phyloP scores from a whole-genome alignment of 2,113 vertebrate genomes.

The Rhabdomys dilectus region DNA sequence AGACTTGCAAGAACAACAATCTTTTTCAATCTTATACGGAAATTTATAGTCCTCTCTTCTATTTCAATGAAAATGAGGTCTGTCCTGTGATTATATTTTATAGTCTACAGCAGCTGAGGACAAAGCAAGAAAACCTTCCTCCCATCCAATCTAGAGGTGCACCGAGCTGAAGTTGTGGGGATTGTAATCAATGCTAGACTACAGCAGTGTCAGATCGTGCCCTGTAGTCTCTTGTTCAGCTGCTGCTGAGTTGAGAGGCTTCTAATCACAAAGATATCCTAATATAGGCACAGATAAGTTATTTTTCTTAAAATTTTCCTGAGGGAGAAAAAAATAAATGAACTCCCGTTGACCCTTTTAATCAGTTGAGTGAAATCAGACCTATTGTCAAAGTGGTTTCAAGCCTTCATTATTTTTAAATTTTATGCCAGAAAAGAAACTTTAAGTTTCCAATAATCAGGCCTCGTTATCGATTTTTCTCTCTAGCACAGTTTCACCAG shows the following conservation, averaged over 20 bases:
- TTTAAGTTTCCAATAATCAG: constrained; percentile 73
- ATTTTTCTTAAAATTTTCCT: constrained; percentile 71
- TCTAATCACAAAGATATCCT: constrained; percentile 70
- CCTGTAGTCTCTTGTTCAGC: constrained; percentile 10
- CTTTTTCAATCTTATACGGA: not conserved
- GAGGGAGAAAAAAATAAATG: constrained; percentile 52
- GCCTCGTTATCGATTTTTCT: constrained; percentile 71
- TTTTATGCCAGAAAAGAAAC: constrained; percentile 49
- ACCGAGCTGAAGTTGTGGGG: not conserved
- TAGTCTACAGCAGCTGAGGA: not conserved
- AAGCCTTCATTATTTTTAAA: constrained; percentile 76
- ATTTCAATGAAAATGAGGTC: constrained; percentile 29
- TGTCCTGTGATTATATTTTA: not conserved
- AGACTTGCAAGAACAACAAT: not conserved
- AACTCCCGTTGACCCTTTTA: constrained; percentile 76
- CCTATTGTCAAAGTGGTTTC: constrained; percentile 77
- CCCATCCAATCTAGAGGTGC: not conserved
- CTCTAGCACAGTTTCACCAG: constrained; percentile 51
- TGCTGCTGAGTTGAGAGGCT: constrained; percentile 24
- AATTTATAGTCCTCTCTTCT: constrained; percentile 16
- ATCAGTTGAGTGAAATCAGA: constrained; percentile 80
- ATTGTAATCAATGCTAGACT: constrained; percentile 35
- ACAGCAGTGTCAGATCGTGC: not conserved
- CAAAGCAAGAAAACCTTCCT: not conserved
- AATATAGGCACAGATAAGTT: constrained; percentile 54